Base-by-base conservation (phyloP, 2,888 invertebrate genomes). In the Mimas tiliae region DNA sequence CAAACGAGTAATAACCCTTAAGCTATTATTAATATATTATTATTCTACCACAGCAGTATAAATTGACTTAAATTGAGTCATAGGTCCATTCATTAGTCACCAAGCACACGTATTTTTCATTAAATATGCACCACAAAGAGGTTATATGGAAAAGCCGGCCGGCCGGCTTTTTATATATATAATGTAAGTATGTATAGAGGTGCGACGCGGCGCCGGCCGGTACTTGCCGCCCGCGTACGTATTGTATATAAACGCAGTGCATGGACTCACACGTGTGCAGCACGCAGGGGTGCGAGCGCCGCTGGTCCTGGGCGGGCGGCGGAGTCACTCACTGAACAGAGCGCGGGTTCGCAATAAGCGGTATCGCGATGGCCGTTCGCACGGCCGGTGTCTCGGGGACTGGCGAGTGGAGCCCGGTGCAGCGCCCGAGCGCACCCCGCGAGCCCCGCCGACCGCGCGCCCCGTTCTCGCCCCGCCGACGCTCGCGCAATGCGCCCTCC, bases 361-460 rank as follows among this genome's bases (percentile, higher is more conserved):
- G 73, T 80, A 74, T 87, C 88, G 89, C 91, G 90, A 81, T 90
- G 91, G 92, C 92, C 92, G 93, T 87, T 90, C 93, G 83, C 91
- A 82, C 88, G 91, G 93, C 91, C 93, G 92, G 89, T 90, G 92
- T 91, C 90, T 91, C 89, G 90, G 88, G 92, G 91, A 93, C 93
- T 93, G 91, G 87, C 91, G 89, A 86, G 84, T 85, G 83, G 80
- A 72, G 76, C 80, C 84, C 85, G 83, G 81, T 84, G 86, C 86
- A 84, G 85, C 84, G 85, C 89, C 87, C 87, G 86, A 81, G 82
- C 82, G 82, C 87, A 84, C 89, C 87, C 88, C 89, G 87, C 85
- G 77, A 78, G 74, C 82, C 78, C 75, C 80, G 74, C 71, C 76
- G 42, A 58, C 58, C 55, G 55, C 55, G 55, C 38, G 38, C 55